These are phyloP conservation scores for Blomia tropicalis DNA, from an alignment of 2,888 invertebrate species.

Conservation along the genomic window DNA sequence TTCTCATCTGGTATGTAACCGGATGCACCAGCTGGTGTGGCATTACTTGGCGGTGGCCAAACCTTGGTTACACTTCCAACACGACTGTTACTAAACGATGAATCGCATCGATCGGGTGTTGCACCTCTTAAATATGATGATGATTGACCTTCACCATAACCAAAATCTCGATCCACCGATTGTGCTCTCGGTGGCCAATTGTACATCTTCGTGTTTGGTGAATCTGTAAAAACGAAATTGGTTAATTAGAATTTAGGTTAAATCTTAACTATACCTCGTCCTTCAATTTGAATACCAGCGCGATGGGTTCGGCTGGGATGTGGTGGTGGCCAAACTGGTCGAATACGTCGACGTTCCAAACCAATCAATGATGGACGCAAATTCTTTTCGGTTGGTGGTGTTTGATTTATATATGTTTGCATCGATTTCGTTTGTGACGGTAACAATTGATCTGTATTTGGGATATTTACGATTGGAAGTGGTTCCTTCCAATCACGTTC, in stretches of 20 bases:
- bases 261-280: slow-evolving; percentile 16
- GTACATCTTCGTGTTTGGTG: slow-evolving; percentile 4
- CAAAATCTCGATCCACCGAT: slow-evolving; percentile 16
- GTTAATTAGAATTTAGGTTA: not conserved
- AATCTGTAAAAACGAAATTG: slow-evolving; percentile 3
- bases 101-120: not conserved
- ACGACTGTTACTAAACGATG: not conserved
- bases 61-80: slow-evolving; percentile 14
- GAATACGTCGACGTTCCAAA: not conserved
- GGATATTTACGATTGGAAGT: slow-evolving; percentile 6
- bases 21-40: slow-evolving; percentile 23
- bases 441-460: slow-evolving; percentile 19
- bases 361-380: slow-evolving; percentile 17
- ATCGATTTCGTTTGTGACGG: slow-evolving; percentile 21
- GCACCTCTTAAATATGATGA: not conserved
- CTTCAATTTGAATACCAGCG: slow-evolving; percentile 2
- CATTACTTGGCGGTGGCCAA: slow-evolving; percentile 27
- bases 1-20: slow-evolving; percentile 16
- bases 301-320: not conserved
- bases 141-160: slow-evolving; percentile 1
- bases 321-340: slow-evolving; percentile 22
- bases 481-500: slow-evolving; percentile 20
- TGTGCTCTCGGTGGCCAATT: slow-evolving; percentile 16
- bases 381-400: slow-evolving; percentile 20
- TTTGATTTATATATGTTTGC: slow-evolving; percentile 26